Evolutionary conservation across 2,888 invertebrate species (phyloP).

Genomic region (Chesias legatella): DNA sequence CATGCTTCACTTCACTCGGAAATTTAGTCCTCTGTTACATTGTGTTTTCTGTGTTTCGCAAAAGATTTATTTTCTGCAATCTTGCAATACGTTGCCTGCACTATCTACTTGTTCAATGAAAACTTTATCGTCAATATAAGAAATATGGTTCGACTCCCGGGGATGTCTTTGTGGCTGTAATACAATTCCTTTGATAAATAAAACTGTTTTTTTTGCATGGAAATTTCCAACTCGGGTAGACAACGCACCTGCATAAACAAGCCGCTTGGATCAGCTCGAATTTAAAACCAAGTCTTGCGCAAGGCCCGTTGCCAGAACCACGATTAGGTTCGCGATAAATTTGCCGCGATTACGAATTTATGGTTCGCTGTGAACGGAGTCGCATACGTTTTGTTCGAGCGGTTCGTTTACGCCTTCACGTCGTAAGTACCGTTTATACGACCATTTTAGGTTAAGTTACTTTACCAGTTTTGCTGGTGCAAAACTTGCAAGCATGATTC

Average conservation of each 20-base stretch:
- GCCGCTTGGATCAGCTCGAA: constrained; percentile 19
- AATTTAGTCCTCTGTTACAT: constrained; percentile 38
- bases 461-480: constrained; percentile 21
- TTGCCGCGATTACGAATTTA: constrained; percentile 24
- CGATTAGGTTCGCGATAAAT: constrained; percentile 25
- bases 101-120: constrained; percentile 24
- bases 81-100: constrained; percentile 34
- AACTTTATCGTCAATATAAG: constrained; percentile 23
- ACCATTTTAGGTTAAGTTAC: constrained; percentile 18
- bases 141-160: constrained; percentile 22
- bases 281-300: constrained; percentile 21
- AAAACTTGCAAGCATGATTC: constrained; percentile 17
- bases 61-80: constrained; percentile 39
- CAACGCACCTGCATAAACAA: constrained; percentile 29
- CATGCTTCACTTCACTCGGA: constrained; percentile 44
- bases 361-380: constrained; percentile 22
- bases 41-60: constrained; percentile 30
- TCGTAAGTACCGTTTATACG: constrained; percentile 21
- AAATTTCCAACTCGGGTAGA: constrained; percentile 20
- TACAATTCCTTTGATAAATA: constrained; percentile 19
- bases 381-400: constrained; percentile 17
- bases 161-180: constrained; percentile 26
- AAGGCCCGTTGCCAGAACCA: constrained; percentile 25
- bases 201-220: constrained; percentile 21
- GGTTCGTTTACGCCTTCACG: constrained; percentile 14